A percentile compares a stretch with the other conserved stretches of the same genome.
These are phyloP conservation scores for Latheticus oryzae DNA, from an alignment of 2,888 invertebrate genomes.

Conservation along the genomic window DNA sequence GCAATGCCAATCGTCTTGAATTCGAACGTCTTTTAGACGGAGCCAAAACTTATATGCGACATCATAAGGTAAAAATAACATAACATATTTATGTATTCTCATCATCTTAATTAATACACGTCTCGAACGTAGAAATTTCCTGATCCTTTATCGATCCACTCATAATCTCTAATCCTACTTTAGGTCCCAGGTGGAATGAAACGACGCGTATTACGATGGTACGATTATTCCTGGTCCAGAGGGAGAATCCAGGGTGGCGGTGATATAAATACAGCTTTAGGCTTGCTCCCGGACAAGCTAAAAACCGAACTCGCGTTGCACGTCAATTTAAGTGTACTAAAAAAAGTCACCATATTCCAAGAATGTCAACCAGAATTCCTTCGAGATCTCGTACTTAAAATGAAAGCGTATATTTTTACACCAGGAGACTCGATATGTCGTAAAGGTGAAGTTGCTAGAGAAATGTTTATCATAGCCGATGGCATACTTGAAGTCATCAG, in stretches of 20 bases:
- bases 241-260: conserved; percentile 96
- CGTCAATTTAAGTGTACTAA: conserved; percentile 93
- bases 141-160: conserved; percentile 8
- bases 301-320: conserved; percentile 97
- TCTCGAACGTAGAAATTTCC: conserved; percentile 11
- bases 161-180: conserved; percentile 11
- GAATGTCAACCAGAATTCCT: conserved; percentile 98
- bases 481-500: conserved; percentile 96
- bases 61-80: conserved; percentile 86
- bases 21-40: conserved; percentile 95
- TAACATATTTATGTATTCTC: too few relatives aligned
- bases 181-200: conserved; percentile 95
- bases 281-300: conserved; percentile 93
- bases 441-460: conserved; percentile 88
- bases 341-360: conserved; percentile 96
- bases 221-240: conserved; percentile 97
- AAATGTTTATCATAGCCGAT: conserved; percentile 99
- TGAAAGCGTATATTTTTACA: conserved; percentile 98
- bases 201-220: conserved; percentile 94
- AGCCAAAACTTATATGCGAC: conserved; percentile 97
- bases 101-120: conserved; percentile 14
- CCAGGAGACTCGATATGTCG: conserved; percentile 97
- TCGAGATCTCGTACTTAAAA: conserved; percentile 95
- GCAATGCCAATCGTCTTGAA: conserved; percentile 95
- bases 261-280: conserved; percentile 94